Base-by-base conservation (phyloP, 2,113 vertebrate genomes). In the Todiramphus chloris region DNA sequence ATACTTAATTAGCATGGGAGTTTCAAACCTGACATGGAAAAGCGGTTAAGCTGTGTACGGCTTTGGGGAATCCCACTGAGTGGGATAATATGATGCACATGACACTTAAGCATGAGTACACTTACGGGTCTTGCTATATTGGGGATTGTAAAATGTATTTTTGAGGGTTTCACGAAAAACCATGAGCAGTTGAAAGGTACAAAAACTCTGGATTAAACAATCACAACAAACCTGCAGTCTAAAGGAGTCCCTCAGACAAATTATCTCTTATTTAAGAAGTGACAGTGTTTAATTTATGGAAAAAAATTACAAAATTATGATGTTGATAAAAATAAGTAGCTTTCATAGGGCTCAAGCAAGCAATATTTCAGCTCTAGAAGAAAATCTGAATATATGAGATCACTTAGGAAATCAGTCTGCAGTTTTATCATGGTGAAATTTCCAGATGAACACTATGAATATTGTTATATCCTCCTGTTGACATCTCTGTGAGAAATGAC, bases 381-480 rank as follows among this genome's bases (percentile, higher is more conserved):
- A 91, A 95, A 90, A 90, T 66, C 31, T 86, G 82, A 87, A 69
- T 93, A 53, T 69, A 73, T 70, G 86, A 83, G 28, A 72, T 90
- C 37, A 63, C 68, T 91, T 92, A 88, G 51, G 48, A 92, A 86
- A 63, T 83, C 58, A 64, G 6, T 70, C 44, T 56, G 50, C 48
- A 25, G 73, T 81, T 90, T 91, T 92, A 81, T 73, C 66, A 56
- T 62, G 64, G 66, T 84, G 55, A 68, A 87, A 90, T 91, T 91
- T 90, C 55, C 37, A 86, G 78, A 74, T 48, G 43, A 93, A 66
- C 23, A 37, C 35, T 84, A 66, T 37, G 55, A 91, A 84, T 95
- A 73, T 93, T 92, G 93, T 96, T 82, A 28, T 87, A 35, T 81
- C 23, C 27, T 77, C 55, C 66, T 94, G 82, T 87, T 94, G 90